A percentile compares a stretch with the other conserved stretches of the same genome.
These are phyloP conservation scores for Luperina testacea DNA, from an alignment of 2,888 invertebrate species.

Conservation along the genomic window DNA sequence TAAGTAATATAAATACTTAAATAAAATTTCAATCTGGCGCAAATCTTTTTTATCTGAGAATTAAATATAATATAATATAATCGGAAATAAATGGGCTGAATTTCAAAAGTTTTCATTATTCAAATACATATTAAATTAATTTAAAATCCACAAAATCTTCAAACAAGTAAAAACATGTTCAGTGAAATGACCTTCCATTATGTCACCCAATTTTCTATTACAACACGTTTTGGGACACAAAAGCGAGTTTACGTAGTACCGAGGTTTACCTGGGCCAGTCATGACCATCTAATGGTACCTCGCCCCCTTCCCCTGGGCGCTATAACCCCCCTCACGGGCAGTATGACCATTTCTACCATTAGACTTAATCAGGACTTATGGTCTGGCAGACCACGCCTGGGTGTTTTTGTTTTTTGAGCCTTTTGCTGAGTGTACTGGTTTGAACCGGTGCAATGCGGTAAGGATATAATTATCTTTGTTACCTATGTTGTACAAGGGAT, in stretches of 20 bases:
- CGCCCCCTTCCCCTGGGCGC: constrained; percentile 64
- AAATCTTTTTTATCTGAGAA: neutral
- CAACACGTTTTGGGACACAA: constrained; percentile 44
- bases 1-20: neutral
- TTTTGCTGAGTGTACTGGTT: constrained; percentile 41
- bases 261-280: constrained; percentile 68
- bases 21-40: neutral
- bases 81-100: neutral
- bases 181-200: constrained; percentile 38
- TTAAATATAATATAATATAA: too few species aligned
- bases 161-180: constrained; percentile 37
- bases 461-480: constrained; percentile 13
- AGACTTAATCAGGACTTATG: constrained; percentile 80
- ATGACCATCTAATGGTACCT: constrained; percentile 75
- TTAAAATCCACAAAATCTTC: neutral
- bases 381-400: constrained; percentile 67
- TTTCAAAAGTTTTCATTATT: neutral
- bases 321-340: constrained; percentile 63
- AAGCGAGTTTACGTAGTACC: constrained; percentile 54
- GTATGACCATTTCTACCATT: constrained; percentile 73
- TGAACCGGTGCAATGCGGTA: constrained; percentile 42
- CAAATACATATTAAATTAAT: neutral
- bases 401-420: constrained; percentile 66
- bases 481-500: neutral
- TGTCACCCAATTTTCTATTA: constrained; percentile 50